Evolutionary conservation across 1,140 invertebrate species (phyloP).

Genomic region (Tetraneura akinire): DNA sequence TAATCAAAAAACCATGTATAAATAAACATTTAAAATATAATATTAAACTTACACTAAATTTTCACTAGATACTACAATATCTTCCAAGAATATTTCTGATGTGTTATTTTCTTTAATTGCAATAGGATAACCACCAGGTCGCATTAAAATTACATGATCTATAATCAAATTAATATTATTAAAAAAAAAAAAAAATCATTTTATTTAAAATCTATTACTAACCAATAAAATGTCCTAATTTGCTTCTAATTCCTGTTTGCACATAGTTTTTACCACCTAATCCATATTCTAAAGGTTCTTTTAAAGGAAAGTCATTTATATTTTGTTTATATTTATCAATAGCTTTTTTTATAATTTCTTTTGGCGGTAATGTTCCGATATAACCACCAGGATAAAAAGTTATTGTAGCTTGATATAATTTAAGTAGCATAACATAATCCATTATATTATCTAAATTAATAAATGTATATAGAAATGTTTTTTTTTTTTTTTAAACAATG

Average conservation of each 20-base stretch:
- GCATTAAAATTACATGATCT: conserved; percentile 63
- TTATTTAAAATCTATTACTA: conserved; percentile 45
- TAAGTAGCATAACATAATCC: conserved; percentile 23
- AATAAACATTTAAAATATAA: neutral
- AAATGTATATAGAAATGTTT: too few relatives aligned
- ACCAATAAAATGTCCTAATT: conserved; percentile 62
- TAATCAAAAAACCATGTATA: neutral
- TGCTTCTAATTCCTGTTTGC: conserved; percentile 59
- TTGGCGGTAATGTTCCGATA: conserved; percentile 58
- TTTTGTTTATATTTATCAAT: conserved; percentile 53
- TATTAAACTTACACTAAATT: conserved; percentile 28
- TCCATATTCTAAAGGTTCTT: conserved; percentile 58
- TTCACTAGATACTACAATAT: neutral
- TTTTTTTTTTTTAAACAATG: too few relatives aligned
- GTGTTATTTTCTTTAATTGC: conserved; percentile 57
- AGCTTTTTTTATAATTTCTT: conserved; percentile 55
- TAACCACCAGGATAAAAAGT: conserved; percentile 62
- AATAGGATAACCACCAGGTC: conserved; percentile 62
- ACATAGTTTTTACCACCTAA: conserved; percentile 61
- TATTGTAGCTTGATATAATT: conserved; percentile 63
- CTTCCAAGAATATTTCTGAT: conserved; percentile 10
- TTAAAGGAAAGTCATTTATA: conserved; percentile 57
- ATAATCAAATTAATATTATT: conserved; percentile 54
- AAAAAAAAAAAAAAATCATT: conserved; percentile 2
- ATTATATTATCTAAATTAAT: neutral